Evolutionary conservation across 2,888 invertebrate species (phyloP), one percentile per base, ranked within the genome.

Genomic region (Fabriciana adippe): DNA sequence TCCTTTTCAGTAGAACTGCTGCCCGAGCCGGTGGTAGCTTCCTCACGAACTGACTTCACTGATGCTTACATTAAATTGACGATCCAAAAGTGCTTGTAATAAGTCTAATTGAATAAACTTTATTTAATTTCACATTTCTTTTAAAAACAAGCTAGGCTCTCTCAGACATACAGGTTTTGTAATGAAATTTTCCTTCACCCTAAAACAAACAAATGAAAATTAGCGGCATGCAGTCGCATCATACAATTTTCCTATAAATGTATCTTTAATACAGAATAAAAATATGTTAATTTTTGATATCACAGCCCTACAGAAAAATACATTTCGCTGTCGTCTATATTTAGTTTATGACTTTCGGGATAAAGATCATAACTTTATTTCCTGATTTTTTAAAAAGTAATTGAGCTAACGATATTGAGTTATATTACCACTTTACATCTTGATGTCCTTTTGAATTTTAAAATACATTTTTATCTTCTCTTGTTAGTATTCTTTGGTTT

Each of bases 271-370:
- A 50, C 26, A 26, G 26, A 26, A 26, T 6, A 3, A 50, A 16
- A 50, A n/a, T 50, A 15, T 14, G 11, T 15, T 54, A 26, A 54
- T 31, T 21, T 26, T 21, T 14, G 14, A 8, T n/a, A 0, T 55
- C 6, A 55, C 61, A 61, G 16, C 61, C 61, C 61, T 61, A 60
- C 16, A 48, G 47, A 21, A 16, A 74, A 72, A 75, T 75, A 73
- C 68, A 68, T 75, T 71, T 67, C 50, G 45, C 18, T 65, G 57
- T 59, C 14, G 15, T 54, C 50, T 61, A 66, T 65, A 62, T 71
- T 67, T 69, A 69, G 69, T 67, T 71, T 65, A 68, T 55, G 59
- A 64, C 56, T 18, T 53, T 31, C 45, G n/a, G 41, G 26, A 45
- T 55, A 55, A 35, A 21, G 57, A 57, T 67, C 8, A 53, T 63